Conservation (phyloP, 2,888 invertebrate species). For the Ceraclea dissimilis region DNA sequence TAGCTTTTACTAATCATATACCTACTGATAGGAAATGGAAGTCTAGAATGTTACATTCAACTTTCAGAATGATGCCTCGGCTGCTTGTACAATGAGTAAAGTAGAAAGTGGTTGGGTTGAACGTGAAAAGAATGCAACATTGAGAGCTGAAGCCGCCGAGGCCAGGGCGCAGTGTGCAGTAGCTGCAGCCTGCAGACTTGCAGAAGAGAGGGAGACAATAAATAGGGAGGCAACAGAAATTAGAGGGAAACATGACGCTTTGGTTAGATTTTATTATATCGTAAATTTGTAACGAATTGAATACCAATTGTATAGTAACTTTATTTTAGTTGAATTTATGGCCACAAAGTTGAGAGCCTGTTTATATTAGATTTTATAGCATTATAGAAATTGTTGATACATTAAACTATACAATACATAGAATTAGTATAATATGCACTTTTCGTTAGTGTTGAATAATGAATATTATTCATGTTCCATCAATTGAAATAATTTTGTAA, state of each 20-base stretch:
- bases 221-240: background rate
- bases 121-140: constrained; percentile 38
- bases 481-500: no score
- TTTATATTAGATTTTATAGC: background rate
- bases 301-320: no score
- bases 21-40: no score
- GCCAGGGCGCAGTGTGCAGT: constrained; percentile 37
- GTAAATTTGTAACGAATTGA: background rate
- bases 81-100: constrained; percentile 24
- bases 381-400: no score
- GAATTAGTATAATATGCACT: no score
- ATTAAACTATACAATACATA: no score
- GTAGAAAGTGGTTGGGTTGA: constrained; percentile 37
- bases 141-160: constrained; percentile 24
- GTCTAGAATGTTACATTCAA: no score
- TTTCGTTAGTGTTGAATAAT: no score
- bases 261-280: background rate
- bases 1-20: no score
- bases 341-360: background rate
- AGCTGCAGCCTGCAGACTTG: constrained; percentile 33
- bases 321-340: no score
- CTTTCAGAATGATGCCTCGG: constrained; percentile 2
- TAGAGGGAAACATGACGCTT: background rate
- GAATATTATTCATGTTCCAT: no score
- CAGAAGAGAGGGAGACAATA: constrained; percentile 24